Conservation (phyloP, 2,888 invertebrate genomes). For the Aporophyla lueneburgensis region DNA sequence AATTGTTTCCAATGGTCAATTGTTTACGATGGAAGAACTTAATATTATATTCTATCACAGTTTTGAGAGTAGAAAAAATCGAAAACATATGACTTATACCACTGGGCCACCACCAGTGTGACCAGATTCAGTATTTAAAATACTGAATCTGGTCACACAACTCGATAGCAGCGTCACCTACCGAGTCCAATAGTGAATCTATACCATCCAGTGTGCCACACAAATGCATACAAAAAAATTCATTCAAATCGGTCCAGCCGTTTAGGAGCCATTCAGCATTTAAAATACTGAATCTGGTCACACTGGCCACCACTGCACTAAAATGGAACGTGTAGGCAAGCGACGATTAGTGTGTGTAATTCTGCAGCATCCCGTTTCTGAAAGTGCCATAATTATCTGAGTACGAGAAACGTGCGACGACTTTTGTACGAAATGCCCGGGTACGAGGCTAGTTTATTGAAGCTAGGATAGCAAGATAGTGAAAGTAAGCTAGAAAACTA, state of each 20-base stretch:
- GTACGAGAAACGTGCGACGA: background rate
- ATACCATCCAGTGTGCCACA: too few species aligned
- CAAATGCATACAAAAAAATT: too few species aligned
- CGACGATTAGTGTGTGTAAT: background rate
- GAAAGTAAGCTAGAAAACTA: background rate
- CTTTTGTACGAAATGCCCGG: background rate
- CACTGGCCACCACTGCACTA: background rate
- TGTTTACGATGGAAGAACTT: too few species aligned
- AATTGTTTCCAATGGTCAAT: too few species aligned
- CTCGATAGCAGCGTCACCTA: too few species aligned
- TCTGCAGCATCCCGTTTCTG: background rate
- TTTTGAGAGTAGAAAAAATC: background rate
- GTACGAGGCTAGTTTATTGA: background rate
- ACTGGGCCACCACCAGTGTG: background rate
- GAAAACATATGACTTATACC: background rate
- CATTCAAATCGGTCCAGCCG: too few species aligned
- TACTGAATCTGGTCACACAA: too few species aligned
- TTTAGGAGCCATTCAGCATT: too few species aligned
- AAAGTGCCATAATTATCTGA: background rate
- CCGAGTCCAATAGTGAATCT: too few species aligned
- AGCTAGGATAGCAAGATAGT: background rate
- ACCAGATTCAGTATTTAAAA: too few species aligned
- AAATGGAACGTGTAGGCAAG: background rate
- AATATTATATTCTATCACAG: background rate
- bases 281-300: too few species aligned